Evolutionary conservation across 2,888 invertebrate genomes (phyloP), one percentile per base, ranked within the genome.

Genomic region (Clistopyga incitator): DNA sequence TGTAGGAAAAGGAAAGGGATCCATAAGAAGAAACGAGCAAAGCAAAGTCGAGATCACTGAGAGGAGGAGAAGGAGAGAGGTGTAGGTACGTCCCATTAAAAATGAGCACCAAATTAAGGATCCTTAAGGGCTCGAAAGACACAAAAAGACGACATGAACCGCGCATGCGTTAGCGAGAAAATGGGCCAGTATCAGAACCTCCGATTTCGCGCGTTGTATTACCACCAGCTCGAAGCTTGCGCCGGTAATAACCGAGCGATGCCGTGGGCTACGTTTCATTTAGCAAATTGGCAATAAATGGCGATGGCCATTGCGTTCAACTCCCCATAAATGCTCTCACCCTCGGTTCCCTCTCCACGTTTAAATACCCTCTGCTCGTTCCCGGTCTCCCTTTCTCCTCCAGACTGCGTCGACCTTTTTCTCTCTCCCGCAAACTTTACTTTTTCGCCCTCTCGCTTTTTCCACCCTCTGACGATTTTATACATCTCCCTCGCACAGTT

Each of bases 231-330:
- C 29, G 29, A 78, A 76, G 50, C 71, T 72, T 79, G 77, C 77
- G 85, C 71, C 79, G 87, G 88, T 88, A 90, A 90, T 91, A 90
- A 91, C 89, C 89, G 88, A 87, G 87, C 89, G 90, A 87, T 85
- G 90, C 87, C 89, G 90, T 87, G 88, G 88, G 89, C 90, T 89
- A 89, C 91, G 91, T 92, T 92, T 92, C 92, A 92, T 92, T 92
- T 92, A 92, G 92, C 92, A 92, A 92, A 92, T 92, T 92, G 92
- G 90, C 92, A 92, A 92, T 92, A 92, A 92, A 92, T 92, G 91
- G 88, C 90, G 89, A 91, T 91, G 90, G 91, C 89, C 90, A 91
- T 91, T 88, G 89, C 88, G 76, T 74, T 79, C 79, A 87, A 86
- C 86, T 88, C 87, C 87, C 89, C 86, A 88, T 88, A 88, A 90